phyloP scores from a whole-genome alignment of 1,140 invertebrate species.

The Babylonia areolata region DNA sequence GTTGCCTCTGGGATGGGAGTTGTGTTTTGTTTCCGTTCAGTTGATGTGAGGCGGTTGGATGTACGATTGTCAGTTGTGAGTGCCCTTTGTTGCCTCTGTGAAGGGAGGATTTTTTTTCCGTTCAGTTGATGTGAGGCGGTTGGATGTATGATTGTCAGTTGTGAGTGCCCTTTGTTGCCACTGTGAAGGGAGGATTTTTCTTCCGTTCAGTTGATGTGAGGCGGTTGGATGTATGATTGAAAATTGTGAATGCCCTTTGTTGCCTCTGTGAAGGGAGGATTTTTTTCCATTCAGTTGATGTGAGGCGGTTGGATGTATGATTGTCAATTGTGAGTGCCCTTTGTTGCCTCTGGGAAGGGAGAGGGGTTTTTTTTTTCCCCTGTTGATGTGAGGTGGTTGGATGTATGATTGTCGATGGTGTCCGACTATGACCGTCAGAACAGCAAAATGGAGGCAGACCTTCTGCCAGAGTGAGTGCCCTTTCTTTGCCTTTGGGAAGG shows the following conservation, averaged over 20 bases:
- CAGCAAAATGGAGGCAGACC: conserved; percentile 75
- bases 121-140: background rate
- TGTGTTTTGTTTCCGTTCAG: background rate
- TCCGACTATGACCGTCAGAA: too few species aligned
- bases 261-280: too few species aligned
- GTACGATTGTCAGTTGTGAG: background rate
- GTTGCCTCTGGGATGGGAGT: background rate
- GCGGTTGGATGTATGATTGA: background rate
- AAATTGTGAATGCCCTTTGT: background rate
- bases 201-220: background rate
- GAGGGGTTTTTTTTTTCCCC: too few species aligned
- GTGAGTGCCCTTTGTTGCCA: background rate
- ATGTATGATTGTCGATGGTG: background rate
- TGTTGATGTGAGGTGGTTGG: background rate
- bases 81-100: too few species aligned
- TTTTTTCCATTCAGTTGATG: background rate
- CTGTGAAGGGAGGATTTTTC: too few species aligned
- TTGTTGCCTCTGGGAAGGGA: too few species aligned
- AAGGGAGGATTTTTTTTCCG: too few species aligned
- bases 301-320: background rate
- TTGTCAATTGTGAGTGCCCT: background rate
- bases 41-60: background rate
- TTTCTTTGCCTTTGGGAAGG: too few species aligned
- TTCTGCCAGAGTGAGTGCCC: conserved; percentile 66
- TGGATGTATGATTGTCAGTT: background rate